Evolutionary conservation across 2,113 vertebrate genomes (phyloP).

Genomic region (Mesitornis unicolor): DNA sequence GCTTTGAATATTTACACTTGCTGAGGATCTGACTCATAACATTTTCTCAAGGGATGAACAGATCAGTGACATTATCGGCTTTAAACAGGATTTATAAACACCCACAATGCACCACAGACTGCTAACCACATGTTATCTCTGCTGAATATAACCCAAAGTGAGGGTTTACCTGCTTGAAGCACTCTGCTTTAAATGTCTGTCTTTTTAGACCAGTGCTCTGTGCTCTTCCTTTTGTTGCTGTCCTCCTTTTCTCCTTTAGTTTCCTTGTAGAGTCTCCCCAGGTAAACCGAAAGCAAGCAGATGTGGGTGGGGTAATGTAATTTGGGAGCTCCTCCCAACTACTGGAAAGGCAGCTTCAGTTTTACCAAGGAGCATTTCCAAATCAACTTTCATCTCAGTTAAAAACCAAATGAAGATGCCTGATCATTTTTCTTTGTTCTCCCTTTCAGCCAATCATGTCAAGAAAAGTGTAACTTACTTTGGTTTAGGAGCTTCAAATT

Average conservation of each 20-base stretch:
- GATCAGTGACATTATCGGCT: neutral
- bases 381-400: neutral
- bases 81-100: neutral
- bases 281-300: constrained; percentile 27
- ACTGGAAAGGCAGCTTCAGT: constrained; percentile 52
- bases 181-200: neutral
- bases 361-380: constrained; percentile 13
- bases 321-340: constrained; percentile 55
- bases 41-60: neutral
- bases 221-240: neutral
- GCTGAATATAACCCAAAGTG: neutral
- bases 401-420: constrained; percentile 1
- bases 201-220: neutral
- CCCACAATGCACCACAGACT: neutral
- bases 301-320: constrained; percentile 54
- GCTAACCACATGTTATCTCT: neutral
- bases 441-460: neutral
- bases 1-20: neutral
- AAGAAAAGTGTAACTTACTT: neutral
- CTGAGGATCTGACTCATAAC: neutral
- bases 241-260: constrained; percentile 5
- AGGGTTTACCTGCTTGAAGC: neutral
- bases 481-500: neutral
- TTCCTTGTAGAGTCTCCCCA: constrained; percentile 18
- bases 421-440: neutral